These are phyloP conservation scores for Zelleria hepariella DNA, from an alignment of 2,888 invertebrate species.

Conservation along the genomic window DNA sequence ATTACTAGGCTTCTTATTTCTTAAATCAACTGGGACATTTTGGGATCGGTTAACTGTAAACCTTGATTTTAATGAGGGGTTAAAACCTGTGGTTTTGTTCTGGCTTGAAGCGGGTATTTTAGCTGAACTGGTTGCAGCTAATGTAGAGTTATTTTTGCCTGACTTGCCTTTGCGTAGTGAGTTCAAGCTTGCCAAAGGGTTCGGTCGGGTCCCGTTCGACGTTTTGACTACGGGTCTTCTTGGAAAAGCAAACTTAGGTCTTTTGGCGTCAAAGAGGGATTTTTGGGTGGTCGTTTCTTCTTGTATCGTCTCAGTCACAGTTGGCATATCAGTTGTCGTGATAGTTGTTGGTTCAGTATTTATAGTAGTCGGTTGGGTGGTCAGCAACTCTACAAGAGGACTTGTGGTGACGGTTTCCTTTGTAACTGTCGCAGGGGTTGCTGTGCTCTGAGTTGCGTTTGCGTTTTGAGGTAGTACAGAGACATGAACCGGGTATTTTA, in stretches of 20 bases:
- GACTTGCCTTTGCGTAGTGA: constrained; percentile 6
- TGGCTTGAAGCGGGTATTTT: too few species aligned
- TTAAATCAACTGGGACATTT: constrained; percentile 57
- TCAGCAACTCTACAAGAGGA: constrained; percentile 27
- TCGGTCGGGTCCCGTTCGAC: constrained; percentile 40
- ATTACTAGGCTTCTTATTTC: constrained; percentile 20
- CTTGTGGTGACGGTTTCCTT: constrained; percentile 18
- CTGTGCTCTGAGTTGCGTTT: constrained; percentile 11
- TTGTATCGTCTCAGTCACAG: constrained; percentile 33
- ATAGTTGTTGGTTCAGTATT: constrained; percentile 16
- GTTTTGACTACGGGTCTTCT: constrained; percentile 48
- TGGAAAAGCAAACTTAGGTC: constrained; percentile 54
- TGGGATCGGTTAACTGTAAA: constrained; percentile 47
- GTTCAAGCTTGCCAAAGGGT: constrained; percentile 7
- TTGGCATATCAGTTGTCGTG: constrained; percentile 21
- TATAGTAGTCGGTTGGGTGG: constrained; percentile 20
- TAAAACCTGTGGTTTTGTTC: constrained; percentile 51
- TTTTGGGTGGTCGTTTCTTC: constrained; percentile 47
- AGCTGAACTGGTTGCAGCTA: constrained; percentile 23
- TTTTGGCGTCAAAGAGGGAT: constrained; percentile 42
- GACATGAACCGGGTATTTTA: constrained; percentile 39
- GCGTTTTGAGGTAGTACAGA: constrained; percentile 25
- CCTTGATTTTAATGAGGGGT: constrained; percentile 38
- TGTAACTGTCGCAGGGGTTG: constrained; percentile 15
- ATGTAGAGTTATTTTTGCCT: constrained; percentile 42